Evolutionary conservation across 1,140 invertebrate species (phyloP).

Genomic region (Antheraea pernyi): DNA sequence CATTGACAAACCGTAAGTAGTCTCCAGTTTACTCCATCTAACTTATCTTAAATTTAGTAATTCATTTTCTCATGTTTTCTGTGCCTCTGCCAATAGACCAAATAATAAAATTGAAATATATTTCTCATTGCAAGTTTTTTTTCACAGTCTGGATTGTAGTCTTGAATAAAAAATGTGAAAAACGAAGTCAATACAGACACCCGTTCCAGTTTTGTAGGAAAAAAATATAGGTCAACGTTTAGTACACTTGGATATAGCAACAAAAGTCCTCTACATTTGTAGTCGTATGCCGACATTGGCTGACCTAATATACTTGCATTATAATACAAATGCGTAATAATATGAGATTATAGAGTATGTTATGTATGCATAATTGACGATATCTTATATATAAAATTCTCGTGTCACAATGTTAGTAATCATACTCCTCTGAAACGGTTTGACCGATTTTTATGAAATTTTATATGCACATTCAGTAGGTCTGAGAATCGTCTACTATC

Average conservation of each 20-base stretch:
- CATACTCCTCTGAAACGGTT: too few relatives aligned
- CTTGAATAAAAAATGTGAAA: constrained; percentile 1
- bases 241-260: background rate
- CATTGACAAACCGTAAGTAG: too few relatives aligned
- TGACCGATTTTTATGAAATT: too few relatives aligned
- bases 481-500: too few relatives aligned
- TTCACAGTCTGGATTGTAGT: background rate
- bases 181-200: background rate
- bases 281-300: background rate
- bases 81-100: too few relatives aligned
- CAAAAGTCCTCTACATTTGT: background rate
- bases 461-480: too few relatives aligned
- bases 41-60: too few relatives aligned
- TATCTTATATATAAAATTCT: background rate
- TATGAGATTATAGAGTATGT: background rate
- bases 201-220: background rate
- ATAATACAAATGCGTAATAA: background rate
- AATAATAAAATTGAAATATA: background rate
- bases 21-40: too few relatives aligned
- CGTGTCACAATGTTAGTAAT: too few relatives aligned
- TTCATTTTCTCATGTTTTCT: too few relatives aligned
- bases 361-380: background rate
- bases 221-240: background rate
- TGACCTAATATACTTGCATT: background rate
- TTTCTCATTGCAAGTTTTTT: background rate